Conservation (phyloP, 1,140 invertebrate species). For the Macrobrachium nipponense region DNA sequence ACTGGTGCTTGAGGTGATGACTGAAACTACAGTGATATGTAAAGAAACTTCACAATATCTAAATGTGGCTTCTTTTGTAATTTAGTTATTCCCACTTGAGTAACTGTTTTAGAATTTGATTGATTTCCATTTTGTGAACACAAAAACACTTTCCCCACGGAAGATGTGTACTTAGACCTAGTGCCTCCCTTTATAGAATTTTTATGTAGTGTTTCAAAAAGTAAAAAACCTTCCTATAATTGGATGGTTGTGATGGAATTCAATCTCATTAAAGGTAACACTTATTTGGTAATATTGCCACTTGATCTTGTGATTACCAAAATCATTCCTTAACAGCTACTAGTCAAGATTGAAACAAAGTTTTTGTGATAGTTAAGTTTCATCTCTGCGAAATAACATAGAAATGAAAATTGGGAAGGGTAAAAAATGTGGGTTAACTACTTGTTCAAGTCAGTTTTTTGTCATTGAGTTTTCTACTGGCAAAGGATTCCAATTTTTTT, state of each 20-base stretch:
- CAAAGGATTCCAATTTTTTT: slow-evolving; percentile 14
- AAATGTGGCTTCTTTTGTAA: slow-evolving; percentile 60
- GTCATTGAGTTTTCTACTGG: slow-evolving; percentile 22
- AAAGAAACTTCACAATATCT: slow-evolving; percentile 39
- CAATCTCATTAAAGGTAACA: slow-evolving; percentile 42
- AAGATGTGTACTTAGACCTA: slow-evolving; percentile 53
- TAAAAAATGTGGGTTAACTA: slow-evolving; percentile 14
- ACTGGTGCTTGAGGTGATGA: slow-evolving; percentile 55
- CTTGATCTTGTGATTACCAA: slow-evolving; percentile 44
- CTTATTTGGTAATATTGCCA: slow-evolving; percentile 39
- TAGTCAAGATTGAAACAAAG: slow-evolving; percentile 46
- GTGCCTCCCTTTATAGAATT: slow-evolving; percentile 46
- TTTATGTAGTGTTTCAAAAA: background rate
- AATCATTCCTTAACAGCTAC: slow-evolving; percentile 54
- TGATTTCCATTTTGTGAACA: slow-evolving; percentile 55
- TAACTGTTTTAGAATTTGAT: slow-evolving; percentile 50
- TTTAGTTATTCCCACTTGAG: slow-evolving; percentile 45
- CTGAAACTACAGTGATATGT: background rate
- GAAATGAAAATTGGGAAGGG: slow-evolving; percentile 13
- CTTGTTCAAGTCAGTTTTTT: slow-evolving; percentile 23
- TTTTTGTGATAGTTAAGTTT: slow-evolving; percentile 15
- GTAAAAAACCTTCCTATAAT: slow-evolving; percentile 27
- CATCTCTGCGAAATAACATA: slow-evolving; percentile 13
- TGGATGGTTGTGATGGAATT: slow-evolving; percentile 53
- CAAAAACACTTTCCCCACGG: slow-evolving; percentile 38